Evolutionary conservation across 2,888 invertebrate species (phyloP), one percentile per base, ranked within the genome.

Genomic region (Argyresthia goedartella): DNA sequence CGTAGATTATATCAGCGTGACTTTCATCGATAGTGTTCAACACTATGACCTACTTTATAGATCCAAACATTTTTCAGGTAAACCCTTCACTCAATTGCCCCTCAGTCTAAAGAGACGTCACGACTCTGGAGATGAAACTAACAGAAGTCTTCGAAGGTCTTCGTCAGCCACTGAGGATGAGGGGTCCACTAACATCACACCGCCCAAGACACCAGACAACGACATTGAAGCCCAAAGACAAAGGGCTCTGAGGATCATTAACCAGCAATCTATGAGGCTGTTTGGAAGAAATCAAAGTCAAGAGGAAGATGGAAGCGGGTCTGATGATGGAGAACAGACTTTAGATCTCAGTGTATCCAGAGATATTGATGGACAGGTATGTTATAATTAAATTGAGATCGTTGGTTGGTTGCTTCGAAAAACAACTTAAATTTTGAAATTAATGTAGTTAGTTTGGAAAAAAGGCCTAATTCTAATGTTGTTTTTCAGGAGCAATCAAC

Each of bases 321-420:
- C 87, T 60, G 87, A 87, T 60, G 87, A 88, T 64, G 87, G 87
- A 59, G 87, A 88, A 33, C 85, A 87, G 59, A 88, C 87, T 50
- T 67, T 88, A 39, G 87, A 88, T 57, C 65, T 88, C 1, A 87
- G 87, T 54, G 78, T 88, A 0, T 86, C 87, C 1, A 85, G 87
- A 58, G 87, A 88, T 57, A 74, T 74, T 14, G 87, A 88, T 64
- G 86, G 86, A 59, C 87, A 87, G 78, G 87, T 87, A 51, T 46
- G 8, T 36, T 3, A 39, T 39, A 8, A 39, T 11, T 39, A 39
- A 39, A 39, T 25, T 39, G 11, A 6, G 11, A 14, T 36, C 11
- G 2, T 25, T 25, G 6, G 25, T 25, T 25, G 25, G 25, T 25
- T 25, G 25, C 25, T 25, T 25, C 25, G 13, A 44, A 44, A n/a